Evolutionary conservation across 1,140 invertebrate genomes (phyloP).

Genomic region (Helicoverpa armigera): DNA sequence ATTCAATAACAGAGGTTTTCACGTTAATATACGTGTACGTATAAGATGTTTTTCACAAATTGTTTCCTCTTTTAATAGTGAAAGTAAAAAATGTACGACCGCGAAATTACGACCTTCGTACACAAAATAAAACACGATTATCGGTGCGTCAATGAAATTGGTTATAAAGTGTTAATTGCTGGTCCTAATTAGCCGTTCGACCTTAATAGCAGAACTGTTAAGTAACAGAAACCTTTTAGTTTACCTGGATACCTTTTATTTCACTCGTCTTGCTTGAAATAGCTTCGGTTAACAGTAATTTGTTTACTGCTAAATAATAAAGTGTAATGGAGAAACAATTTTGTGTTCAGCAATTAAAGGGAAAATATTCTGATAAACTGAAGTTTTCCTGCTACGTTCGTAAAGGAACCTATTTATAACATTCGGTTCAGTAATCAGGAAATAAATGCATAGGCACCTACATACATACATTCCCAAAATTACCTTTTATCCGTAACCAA

Average conservation of each 20-base stretch:
- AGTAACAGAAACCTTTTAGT: neutral
- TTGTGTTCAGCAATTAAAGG: too few species aligned
- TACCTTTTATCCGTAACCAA: neutral
- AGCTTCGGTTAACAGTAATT: slow-evolving; percentile 1
- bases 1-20: too few species aligned
- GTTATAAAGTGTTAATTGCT: neutral
- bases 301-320: slow-evolving; percentile 11
- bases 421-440: neutral
- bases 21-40: neutral
- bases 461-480: too few species aligned
- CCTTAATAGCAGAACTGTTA: neutral
- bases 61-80: too few species aligned
- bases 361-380: too few species aligned
- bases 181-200: neutral
- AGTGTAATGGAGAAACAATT: neutral
- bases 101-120: too few species aligned
- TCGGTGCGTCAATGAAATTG: neutral
- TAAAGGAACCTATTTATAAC: neutral
- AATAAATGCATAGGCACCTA: too few species aligned
- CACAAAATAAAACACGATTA: neutral
- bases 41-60: neutral
- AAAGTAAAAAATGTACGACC: too few species aligned
- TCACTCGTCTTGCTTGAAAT: neutral
- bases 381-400: too few species aligned
- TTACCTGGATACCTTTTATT: neutral